These are phyloP conservation scores for Blomia tropicalis DNA, from an alignment of 2,888 invertebrate species.

Conservation along the genomic window DNA sequence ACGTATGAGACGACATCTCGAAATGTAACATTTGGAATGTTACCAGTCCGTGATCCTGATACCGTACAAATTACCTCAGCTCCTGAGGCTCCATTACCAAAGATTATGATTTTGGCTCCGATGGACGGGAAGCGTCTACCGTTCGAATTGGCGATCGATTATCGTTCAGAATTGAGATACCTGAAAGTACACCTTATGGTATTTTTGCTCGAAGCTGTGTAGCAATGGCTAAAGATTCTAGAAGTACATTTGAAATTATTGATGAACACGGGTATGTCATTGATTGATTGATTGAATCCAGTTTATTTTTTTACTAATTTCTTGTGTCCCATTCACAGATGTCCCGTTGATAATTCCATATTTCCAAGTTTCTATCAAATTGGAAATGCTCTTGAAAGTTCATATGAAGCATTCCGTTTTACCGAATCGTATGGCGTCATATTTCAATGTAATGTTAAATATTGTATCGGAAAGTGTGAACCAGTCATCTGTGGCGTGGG, in stretches of 20 bases:
- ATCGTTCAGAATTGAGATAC: conserved; percentile 87
- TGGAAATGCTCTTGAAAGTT: conserved; percentile 63
- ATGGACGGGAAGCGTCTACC: conserved; percentile 74
- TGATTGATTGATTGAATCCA: background rate
- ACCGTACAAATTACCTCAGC: conserved; percentile 90
- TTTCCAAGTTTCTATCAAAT: conserved; percentile 82
- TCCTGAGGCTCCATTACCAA: conserved; percentile 82
- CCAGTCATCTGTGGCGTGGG: conserved; percentile 44
- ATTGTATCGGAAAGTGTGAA: conserved; percentile 83
- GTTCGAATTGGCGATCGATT: conserved; percentile 84
- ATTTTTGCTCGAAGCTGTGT: conserved; percentile 89
- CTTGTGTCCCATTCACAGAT: conserved; percentile 41
- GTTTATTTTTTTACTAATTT: background rate
- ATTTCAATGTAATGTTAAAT: conserved; percentile 91
- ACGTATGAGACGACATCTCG: conserved; percentile 91
- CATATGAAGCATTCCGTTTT: conserved; percentile 86
- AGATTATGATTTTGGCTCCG: conserved; percentile 76
- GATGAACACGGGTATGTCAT: conserved; percentile 68
- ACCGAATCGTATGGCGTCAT: conserved; percentile 91
- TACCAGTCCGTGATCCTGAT: conserved; percentile 82
- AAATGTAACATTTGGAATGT: conserved; percentile 92
- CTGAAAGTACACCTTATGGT: conserved; percentile 87
- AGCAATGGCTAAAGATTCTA: conserved; percentile 89
- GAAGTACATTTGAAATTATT: conserved; percentile 87
- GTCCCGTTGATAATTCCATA: conserved; percentile 78